Evolutionary conservation across 2,113 vertebrate species (phyloP).

Genomic region (Psittacara wagleri): DNA sequence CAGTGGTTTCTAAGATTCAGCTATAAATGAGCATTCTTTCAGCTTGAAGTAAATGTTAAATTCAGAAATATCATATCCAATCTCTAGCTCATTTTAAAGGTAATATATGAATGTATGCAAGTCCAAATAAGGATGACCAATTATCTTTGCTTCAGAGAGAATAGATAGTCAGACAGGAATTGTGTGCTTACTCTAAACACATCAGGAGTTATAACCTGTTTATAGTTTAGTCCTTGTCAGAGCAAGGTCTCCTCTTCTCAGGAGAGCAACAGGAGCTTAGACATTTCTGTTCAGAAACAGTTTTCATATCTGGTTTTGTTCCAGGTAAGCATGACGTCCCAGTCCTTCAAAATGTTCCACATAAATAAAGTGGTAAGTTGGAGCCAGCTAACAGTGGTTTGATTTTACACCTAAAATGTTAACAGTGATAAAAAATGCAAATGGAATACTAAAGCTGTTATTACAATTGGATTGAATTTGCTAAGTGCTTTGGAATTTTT

Average conservation of each 20-base stretch:
- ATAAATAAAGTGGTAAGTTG: not conserved
- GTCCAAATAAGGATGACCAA: not conserved
- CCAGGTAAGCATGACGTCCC: not conserved
- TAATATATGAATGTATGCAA: not conserved
- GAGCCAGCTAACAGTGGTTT: not conserved
- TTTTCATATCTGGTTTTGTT: not conserved
- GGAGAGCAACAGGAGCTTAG: not conserved
- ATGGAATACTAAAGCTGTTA: not conserved
- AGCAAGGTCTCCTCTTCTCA: not conserved
- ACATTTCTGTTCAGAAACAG: not conserved
- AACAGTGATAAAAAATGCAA: not conserved
- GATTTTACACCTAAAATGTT: not conserved
- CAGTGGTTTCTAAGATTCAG: not conserved
- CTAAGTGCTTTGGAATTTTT: not conserved
- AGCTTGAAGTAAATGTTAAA: not conserved
- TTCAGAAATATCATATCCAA: not conserved
- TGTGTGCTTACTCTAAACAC: not conserved
- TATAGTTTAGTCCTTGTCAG: not conserved
- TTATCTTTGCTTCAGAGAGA: not conserved
- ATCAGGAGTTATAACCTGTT: not conserved
- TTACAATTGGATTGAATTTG: not conserved
- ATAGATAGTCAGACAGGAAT: not conserved
- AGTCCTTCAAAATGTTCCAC: not conserved
- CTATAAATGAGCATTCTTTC: not conserved
- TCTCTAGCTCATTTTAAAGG: not conserved